Conservation (phyloP, 2,113 vertebrate genomes). For the Anoura caudifer region DNA sequence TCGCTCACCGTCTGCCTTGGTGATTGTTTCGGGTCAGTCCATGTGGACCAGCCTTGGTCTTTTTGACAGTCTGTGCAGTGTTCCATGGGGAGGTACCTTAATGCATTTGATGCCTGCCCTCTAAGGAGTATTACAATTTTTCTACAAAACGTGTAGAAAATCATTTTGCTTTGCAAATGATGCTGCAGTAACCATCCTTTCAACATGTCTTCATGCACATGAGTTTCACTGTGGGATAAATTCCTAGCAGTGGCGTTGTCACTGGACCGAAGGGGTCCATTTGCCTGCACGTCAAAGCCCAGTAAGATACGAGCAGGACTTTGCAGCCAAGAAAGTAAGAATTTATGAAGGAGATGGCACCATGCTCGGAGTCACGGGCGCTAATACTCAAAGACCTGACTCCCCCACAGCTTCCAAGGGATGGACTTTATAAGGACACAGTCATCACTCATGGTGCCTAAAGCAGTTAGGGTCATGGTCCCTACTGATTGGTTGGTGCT, state of each 20-base stretch:
- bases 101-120: background rate
- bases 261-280: background rate
- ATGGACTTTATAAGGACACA: background rate
- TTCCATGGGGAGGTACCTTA: fast-evolving
- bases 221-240: background rate
- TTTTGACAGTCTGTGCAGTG: background rate
- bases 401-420: background rate
- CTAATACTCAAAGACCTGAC: background rate
- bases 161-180: background rate
- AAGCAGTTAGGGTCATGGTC: background rate
- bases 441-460: background rate
- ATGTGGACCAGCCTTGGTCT: background rate
- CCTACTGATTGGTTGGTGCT: background rate
- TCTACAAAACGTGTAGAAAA: background rate
- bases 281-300: background rate
- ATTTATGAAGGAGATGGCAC: background rate
- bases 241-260: background rate
- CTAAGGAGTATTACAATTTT: background rate
- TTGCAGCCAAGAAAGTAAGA: background rate
- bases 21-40: background rate
- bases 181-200: background rate
- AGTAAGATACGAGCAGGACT: no score
- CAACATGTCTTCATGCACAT: background rate
- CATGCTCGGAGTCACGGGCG: background rate
- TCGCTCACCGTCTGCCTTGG: background rate